A percentile compares a stretch with the other conserved stretches of the same genome.
Conservation (phyloP, 1,140 invertebrate genomes). For the Pachyrhynchus sulphureomaculatus region DNA sequence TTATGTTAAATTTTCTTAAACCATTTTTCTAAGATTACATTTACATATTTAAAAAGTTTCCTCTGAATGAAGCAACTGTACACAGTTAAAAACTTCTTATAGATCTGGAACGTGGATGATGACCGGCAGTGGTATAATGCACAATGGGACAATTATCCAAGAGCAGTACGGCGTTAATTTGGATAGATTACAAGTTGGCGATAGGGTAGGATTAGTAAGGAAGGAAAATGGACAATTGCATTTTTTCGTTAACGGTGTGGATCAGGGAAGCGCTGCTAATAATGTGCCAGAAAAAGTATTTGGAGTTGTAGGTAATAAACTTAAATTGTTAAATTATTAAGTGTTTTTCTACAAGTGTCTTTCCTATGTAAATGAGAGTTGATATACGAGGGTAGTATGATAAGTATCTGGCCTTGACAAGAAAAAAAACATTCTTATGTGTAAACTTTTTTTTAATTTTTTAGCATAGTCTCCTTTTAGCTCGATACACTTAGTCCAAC, state of each 20-base stretch:
- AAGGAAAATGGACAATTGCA: conserved; percentile 84
- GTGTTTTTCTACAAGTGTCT: neutral
- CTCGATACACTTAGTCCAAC: too few species aligned
- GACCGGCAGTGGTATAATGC: conserved; percentile 94
- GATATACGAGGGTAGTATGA: too few species aligned
- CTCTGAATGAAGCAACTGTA: conserved; percentile 40
- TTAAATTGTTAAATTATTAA: neutral
- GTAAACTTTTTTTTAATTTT: too few species aligned
- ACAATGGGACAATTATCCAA: conserved; percentile 89
- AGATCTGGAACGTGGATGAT: conserved; percentile 94
- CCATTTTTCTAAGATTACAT: too few species aligned
- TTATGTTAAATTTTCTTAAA: too few species aligned
- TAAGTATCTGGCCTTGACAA: too few species aligned
- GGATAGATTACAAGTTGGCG: conserved; percentile 83
- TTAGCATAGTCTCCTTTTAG: too few species aligned
- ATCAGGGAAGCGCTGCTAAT: conserved; percentile 86
- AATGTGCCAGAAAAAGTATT: conserved; percentile 86
- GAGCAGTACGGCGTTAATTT: conserved; percentile 92
- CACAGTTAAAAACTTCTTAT: too few species aligned
- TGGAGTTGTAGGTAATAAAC: conserved; percentile 73
- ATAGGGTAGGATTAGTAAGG: conserved; percentile 86
- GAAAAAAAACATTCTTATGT: too few species aligned
- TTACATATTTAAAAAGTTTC: conserved; percentile 43
- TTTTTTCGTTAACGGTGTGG: conserved; percentile 90
- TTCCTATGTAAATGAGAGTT: too few species aligned